Conservation (phyloP, 2,888 invertebrate species). For the Eumerus sabulonum region DNA sequence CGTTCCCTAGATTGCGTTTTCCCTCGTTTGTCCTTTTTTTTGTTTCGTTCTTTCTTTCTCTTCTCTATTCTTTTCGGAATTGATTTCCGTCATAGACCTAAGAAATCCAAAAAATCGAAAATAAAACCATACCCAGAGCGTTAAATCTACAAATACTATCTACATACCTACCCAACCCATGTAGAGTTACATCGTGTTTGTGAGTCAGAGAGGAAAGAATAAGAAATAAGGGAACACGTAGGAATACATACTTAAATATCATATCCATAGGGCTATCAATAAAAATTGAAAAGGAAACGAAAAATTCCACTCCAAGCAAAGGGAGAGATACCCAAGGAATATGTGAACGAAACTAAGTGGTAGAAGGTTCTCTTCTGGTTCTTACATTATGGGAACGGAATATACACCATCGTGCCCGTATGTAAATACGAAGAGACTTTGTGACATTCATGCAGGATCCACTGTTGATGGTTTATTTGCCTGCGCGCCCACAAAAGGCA, state of each 20-base stretch:
- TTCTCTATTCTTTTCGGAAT: no score
- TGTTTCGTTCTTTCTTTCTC: no score
- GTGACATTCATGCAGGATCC: slow-evolving; percentile 55
- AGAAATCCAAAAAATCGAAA: not conserved
- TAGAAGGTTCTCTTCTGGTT: slow-evolving; percentile 30
- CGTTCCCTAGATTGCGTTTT: slow-evolving; percentile 44
- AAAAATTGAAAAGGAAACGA: slow-evolving; percentile 62
- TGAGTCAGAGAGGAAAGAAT: not conserved
- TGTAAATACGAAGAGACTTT: slow-evolving; percentile 51
- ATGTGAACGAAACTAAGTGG: slow-evolving; percentile 20
- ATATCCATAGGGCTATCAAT: slow-evolving; percentile 62
- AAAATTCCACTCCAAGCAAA: slow-evolving; percentile 45
- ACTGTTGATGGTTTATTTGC: slow-evolving; percentile 22
- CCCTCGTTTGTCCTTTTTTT: not conserved
- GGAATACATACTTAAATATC: slow-evolving; percentile 35
- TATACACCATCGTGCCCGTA: slow-evolving; percentile 45
- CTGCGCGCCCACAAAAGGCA: slow-evolving; percentile 42
- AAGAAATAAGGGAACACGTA: slow-evolving; percentile 5
- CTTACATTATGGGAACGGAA: slow-evolving; percentile 31
- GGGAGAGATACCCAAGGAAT: slow-evolving; percentile 14
- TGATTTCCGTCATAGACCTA: slow-evolving; percentile 30
- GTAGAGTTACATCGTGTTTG: slow-evolving; percentile 2
- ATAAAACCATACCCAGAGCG: slow-evolving; percentile 37
- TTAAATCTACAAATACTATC: no score
- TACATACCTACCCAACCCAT: slow-evolving; percentile 40